Percentiles rank a stretch among this genome's conserved stretches.
phyloP scores from a whole-genome alignment of 2,797 vertebrate genomes.

The Dipus sagitta region DNA sequence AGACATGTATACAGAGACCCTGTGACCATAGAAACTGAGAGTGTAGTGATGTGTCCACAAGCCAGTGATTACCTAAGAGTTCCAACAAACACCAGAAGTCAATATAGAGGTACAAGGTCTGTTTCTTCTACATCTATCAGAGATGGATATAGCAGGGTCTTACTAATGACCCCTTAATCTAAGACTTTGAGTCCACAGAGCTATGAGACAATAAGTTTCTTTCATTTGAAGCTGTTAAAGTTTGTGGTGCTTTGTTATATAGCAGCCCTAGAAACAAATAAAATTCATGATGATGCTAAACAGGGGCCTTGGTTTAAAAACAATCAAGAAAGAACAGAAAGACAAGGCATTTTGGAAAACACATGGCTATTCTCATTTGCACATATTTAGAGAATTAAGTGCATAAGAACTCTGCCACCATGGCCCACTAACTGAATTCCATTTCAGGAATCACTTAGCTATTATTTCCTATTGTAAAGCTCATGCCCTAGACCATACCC shows the following conservation, averaged over 20 bases:
- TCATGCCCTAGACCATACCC: not conserved
- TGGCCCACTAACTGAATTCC: not conserved
- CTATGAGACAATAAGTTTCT: not conserved
- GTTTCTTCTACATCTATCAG: not conserved
- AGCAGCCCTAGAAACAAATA: not conserved
- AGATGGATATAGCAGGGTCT: not conserved
- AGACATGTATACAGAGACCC: not conserved
- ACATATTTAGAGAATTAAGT: not conserved
- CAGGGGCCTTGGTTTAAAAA: not conserved
- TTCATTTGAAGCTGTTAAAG: not conserved
- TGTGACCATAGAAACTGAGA: not conserved
- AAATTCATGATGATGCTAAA: not conserved
- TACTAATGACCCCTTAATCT: not conserved
- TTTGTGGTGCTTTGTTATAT: not conserved
- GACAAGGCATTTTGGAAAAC: not conserved
- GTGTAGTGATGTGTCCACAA: not conserved
- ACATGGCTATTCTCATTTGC: not conserved
- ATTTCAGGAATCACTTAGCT: not conserved
- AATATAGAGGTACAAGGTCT: not conserved
- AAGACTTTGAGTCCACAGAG: not conserved
- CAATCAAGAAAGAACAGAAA: not conserved
- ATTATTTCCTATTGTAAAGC: not conserved
- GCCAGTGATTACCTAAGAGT: not conserved
- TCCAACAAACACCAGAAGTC: not conserved
- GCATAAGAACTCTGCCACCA: not conserved